Evolutionary conservation across 1,140 invertebrate species (phyloP).

Genomic region (Apis laboriosa): DNA sequence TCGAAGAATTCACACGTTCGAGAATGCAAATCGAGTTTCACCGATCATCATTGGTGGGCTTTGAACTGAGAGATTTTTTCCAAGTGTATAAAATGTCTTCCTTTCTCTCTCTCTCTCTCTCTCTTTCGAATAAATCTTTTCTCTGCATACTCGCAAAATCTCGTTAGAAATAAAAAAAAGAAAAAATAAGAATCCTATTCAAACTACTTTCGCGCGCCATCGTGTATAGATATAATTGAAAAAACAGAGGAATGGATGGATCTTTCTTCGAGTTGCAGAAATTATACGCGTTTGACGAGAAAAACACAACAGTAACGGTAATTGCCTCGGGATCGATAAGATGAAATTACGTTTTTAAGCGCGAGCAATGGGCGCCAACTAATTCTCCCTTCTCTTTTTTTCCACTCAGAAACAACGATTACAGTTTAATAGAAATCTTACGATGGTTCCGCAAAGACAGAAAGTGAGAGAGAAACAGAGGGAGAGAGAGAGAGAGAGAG

Average conservation of each 20-base stretch:
- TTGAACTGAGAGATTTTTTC: neutral
- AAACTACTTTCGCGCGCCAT: too few species aligned
- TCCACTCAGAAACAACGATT: conserved; percentile 9
- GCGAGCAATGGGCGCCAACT: neutral
- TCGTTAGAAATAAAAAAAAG: too few species aligned
- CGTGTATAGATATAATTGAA: too few species aligned
- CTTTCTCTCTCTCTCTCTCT: neutral
- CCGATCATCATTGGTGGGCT: neutral
- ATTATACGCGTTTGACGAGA: neutral
- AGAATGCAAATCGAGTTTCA: neutral
- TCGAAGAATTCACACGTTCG: neutral
- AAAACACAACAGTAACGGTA: neutral
- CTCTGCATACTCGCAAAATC: too few species aligned
- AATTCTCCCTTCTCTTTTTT: conserved; percentile 15
- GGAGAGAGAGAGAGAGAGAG: too few species aligned
- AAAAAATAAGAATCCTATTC: too few species aligned
- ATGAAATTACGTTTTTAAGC: conserved; percentile 18
- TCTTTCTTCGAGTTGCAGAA: neutral
- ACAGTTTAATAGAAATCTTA: conserved; percentile 47
- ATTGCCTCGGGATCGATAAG: conserved; percentile 29
- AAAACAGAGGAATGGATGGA: neutral
- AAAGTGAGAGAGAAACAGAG: too few species aligned
- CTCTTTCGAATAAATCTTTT: neutral
- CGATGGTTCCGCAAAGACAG: neutral
- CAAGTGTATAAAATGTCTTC: too few species aligned